Evolutionary conservation across 2,888 invertebrate species (phyloP), one percentile per base, ranked within the genome.

Genomic region (Dioctria rufipes): DNA sequence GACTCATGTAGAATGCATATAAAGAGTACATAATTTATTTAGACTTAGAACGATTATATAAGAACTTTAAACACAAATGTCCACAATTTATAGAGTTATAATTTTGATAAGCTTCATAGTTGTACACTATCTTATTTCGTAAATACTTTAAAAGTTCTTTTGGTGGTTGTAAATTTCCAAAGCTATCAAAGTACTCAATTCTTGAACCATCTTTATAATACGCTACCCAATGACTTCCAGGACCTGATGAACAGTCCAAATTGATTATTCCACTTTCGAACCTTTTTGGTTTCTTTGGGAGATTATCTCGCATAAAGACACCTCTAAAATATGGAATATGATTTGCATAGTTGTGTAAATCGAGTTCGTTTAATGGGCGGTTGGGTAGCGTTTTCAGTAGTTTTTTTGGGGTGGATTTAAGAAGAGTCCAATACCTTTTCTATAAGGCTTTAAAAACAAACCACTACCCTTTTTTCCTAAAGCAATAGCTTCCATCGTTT

Each of bases 211-310:
- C 81, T 84, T 88, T 88, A 51, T 82, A 84, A 83, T 86, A 88
- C 77, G 86, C 85, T 83, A 87, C 85, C 87, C 88, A 87, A 84
- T 89, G 87, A 25, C 87, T 86, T 9, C 88, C 87, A 39, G 46
- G 40, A 4, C 83, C 84, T 5, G 54, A 63, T 63, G 66, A 82
- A 63, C 79, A 78, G 83, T 87, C 87, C 79, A 87, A 84, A 85
- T 81, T 80, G 46, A 78, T 42, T 42, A 83, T 81, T 25, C 81
- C 82, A 82, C 81, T 77, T 80, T 81, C 81, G 37, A 13, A 13
- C 79, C 58, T 37, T 51, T 43, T 9, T 11, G 65, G 46, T 65
- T 66, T 58, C 13, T 66, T 81, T 37, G 80, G 80, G 77, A 83
- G 73, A 63, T 78, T 58, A 67, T 82, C 75, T 8, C 71, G 78